phyloP scores from a whole-genome alignment of 37 sponge, comb jelly and placozoan species.

The Spongilla lacustris region DNA sequence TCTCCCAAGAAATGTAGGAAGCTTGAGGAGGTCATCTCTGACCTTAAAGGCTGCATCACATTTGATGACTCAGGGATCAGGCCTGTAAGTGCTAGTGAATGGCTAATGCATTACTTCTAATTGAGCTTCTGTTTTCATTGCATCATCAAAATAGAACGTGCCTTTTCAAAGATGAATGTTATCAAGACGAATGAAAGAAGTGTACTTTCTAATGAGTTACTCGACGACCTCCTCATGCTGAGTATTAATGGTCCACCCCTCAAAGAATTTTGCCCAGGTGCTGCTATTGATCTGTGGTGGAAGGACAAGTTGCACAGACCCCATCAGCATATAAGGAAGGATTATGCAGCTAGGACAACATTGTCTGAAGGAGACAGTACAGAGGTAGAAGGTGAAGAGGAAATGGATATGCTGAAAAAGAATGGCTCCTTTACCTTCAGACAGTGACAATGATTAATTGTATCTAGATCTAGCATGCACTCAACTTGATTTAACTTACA shows the following conservation, averaged over 20 bases:
- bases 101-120: constrained; percentile 42
- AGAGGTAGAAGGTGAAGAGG: not conserved
- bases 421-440: constrained; percentile 4
- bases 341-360: not conserved
- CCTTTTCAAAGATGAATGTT: constrained; percentile 49
- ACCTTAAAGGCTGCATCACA: constrained; percentile 42
- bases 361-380: not conserved
- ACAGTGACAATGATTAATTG: not conserved
- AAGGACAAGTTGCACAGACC: constrained; percentile 51
- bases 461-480: not conserved
- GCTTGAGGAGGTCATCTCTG: constrained; percentile 54
- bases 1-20: constrained; percentile 68
- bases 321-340: constrained; percentile 26
- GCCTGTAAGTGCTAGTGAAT: constrained; percentile 53
- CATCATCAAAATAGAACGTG: constrained; percentile 72
- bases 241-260: constrained; percentile 9
- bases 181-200: constrained; percentile 59
- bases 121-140: constrained; percentile 56
- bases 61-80: constrained; percentile 53
- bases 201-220: constrained; percentile 51
- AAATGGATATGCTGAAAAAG: not conserved
- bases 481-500: not conserved
- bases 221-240: constrained; percentile 61
- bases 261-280: constrained; percentile 43
- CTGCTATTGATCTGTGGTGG: constrained; percentile 71